Conservation (phyloP, 2,113 vertebrate species). For the Morone saxatilis region DNA sequence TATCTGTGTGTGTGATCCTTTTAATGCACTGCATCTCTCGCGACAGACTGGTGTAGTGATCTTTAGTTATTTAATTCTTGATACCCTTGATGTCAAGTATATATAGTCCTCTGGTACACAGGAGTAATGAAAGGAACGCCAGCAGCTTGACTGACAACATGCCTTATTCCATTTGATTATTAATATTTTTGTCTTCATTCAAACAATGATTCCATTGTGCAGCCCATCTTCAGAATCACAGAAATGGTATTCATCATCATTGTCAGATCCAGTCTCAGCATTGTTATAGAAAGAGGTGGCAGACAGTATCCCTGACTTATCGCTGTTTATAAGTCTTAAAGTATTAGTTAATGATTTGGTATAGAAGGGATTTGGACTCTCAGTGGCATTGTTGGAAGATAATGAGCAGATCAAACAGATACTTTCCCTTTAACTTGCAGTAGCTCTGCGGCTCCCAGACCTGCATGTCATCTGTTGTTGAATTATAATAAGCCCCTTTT, state of each 20-base stretch:
- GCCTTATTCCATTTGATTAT: conserved; percentile 28
- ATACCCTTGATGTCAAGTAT: conserved; percentile 19
- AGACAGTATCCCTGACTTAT: conserved; percentile 12
- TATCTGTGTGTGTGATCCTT: not conserved
- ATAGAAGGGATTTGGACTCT: conserved; percentile 43
- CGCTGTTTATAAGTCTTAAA: conserved; percentile 16
- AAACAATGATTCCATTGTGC: not conserved
- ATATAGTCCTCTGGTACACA: not conserved
- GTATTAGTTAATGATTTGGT: conserved; percentile 41
- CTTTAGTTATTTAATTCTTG: conserved; percentile 3
- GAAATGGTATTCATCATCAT: not conserved
- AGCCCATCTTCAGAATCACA: conserved; percentile 12
- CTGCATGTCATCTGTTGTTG: conserved; percentile 27
- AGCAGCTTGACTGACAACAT: conserved; percentile 6
- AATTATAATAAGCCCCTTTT: conserved; percentile 27
- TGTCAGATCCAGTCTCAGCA: conserved; percentile 9
- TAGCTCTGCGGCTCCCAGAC: conserved; percentile 14
- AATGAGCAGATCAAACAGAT: conserved; percentile 54
- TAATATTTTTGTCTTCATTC: conserved; percentile 35
- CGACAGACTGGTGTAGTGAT: not conserved
- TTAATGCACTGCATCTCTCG: conserved; percentile 4
- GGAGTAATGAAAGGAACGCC: conserved; percentile 12
- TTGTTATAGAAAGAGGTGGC: conserved; percentile 27
- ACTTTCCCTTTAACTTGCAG: conserved; percentile 43
- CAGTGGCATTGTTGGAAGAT: conserved; percentile 42